phyloP scores from a whole-genome alignment of 2,113 vertebrate species.

The Paramormyrops kingsleyae region DNA sequence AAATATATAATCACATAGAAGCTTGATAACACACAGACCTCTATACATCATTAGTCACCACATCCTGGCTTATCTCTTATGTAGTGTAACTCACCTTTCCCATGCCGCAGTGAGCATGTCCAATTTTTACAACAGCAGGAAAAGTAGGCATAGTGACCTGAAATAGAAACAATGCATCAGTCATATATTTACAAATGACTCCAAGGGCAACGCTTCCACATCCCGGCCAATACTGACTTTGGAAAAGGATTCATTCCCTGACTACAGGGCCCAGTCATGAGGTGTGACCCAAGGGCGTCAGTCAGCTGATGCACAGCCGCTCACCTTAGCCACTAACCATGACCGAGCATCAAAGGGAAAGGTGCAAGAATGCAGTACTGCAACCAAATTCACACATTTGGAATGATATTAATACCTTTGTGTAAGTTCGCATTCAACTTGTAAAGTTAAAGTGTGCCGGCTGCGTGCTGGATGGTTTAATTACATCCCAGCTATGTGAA shows the following conservation, averaged over 20 bases:
- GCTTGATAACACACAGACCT: neutral
- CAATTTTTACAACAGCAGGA: slow-evolving; percentile 97
- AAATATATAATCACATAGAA: neutral
- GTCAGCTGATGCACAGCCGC: neutral
- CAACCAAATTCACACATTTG: neutral
- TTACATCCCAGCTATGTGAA: neutral
- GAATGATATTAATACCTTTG: neutral
- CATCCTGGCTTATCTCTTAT: too few species aligned
- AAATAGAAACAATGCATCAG: slow-evolving; percentile 28
- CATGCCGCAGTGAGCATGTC: slow-evolving; percentile 96
- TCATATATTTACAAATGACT: neutral
- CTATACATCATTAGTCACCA: neutral
- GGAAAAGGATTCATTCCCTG: neutral
- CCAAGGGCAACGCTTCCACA: neutral
- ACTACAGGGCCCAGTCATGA: neutral
- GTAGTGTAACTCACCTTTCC: slow-evolving; percentile 88
- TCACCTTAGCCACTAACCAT: neutral
- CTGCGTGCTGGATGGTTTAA: neutral
- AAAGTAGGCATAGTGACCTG: slow-evolving; percentile 90
- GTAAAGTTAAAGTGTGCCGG: neutral
- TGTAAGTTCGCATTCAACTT: neutral
- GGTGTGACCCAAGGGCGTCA: neutral
- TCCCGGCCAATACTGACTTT: neutral
- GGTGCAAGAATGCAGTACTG: neutral
- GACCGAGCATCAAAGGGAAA: neutral